A percentile compares a stretch with the other conserved stretches of the same genome.
phyloP scores from a whole-genome alignment of 2,888 invertebrate species.

The Hymenopus coronatus region DNA sequence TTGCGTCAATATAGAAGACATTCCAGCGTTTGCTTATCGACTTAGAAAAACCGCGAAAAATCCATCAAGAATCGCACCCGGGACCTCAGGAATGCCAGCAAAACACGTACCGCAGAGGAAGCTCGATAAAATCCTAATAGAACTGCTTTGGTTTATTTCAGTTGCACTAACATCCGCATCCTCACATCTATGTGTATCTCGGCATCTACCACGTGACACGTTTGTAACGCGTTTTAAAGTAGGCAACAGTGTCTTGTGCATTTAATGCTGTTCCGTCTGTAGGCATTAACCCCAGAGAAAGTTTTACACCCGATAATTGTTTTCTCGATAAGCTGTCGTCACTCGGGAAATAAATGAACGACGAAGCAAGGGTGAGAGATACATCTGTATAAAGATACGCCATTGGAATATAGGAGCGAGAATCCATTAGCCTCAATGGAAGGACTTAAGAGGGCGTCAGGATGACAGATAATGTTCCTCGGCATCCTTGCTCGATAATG shows the following conservation, averaged over 20 bases:
- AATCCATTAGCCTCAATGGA: not conserved
- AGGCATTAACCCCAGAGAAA: not conserved
- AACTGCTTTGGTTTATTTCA: no score
- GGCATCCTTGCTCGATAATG: not conserved
- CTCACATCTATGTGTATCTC: no score
- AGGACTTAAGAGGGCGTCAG: not conserved
- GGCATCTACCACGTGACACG: no score
- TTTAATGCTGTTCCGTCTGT: not conserved
- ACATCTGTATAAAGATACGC: not conserved
- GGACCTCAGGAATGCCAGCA: no score
- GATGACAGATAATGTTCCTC: not conserved
- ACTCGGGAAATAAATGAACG: not conserved
- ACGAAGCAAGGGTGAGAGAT: not conserved
- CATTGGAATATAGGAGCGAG: not conserved
- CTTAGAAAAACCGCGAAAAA: no score
- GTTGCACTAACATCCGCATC: no score
- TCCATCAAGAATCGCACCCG: no score
- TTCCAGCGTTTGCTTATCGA: no score
- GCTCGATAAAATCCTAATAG: no score
- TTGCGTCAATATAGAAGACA: no score
- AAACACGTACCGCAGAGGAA: no score
- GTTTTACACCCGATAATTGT: not conserved
- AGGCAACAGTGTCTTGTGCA: not conserved
- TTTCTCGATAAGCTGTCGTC: not conserved
- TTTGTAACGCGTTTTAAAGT: no score